Conservation (phyloP, 2,888 invertebrate genomes). For the Nineta flava region DNA sequence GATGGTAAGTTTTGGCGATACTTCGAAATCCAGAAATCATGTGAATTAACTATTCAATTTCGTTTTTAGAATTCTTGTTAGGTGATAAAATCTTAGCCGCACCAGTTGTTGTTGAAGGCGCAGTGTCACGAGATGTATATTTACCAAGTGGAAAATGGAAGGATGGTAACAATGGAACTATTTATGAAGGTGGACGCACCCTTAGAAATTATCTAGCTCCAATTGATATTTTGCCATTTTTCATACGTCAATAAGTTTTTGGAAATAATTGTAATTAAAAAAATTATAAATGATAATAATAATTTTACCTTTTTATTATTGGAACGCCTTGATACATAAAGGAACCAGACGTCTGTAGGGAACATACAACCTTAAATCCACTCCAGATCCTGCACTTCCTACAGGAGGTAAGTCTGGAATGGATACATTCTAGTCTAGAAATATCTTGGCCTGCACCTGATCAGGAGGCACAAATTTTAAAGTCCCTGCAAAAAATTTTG, state of each 20-base stretch:
- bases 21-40: not conserved
- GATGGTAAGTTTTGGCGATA: conserved; percentile 30
- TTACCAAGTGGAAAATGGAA: conserved; percentile 60
- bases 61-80: conserved; percentile 52
- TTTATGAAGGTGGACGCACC: conserved; percentile 42
- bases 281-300: no score
- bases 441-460: no score
- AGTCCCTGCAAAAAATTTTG: no score
- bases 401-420: no score
- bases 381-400: no score
- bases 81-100: conserved; percentile 66
- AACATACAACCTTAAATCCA: no score
- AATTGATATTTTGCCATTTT: conserved; percentile 51
- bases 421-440: no score
- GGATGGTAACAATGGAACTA: conserved; percentile 36
- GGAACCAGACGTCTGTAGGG: no score
- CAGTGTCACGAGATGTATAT: conserved; percentile 49
- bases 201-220: conserved; percentile 48
- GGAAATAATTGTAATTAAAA: no score
- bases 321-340: no score
- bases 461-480: no score
- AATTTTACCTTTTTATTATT: no score
- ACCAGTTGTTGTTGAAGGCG: conserved; percentile 50
- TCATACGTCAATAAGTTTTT: conserved; percentile 20
- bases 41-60: conserved; percentile 3